These are phyloP conservation scores for Dasypus novemcinctus DNA, from an alignment of 2,113 vertebrate genomes.

Conservation along the genomic window DNA sequence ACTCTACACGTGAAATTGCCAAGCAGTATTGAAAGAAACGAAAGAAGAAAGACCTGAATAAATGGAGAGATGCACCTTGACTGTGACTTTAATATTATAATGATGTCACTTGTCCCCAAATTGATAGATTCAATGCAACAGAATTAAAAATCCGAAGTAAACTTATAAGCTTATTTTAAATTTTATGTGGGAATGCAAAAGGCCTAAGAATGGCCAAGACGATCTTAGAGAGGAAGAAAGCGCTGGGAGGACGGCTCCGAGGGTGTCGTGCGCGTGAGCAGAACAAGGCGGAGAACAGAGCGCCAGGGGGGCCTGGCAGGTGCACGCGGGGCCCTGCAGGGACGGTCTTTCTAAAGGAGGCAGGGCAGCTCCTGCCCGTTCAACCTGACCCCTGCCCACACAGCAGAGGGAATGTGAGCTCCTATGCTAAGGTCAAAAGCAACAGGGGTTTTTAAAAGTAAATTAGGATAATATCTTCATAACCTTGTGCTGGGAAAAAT, in stretches of 20 bases:
- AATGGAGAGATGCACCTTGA: neutral
- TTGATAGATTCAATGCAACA: neutral
- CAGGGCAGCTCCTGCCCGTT: neutral
- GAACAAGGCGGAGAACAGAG: too few relatives aligned
- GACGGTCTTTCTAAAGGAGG: neutral
- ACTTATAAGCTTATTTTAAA: neutral
- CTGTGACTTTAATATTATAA: neutral
- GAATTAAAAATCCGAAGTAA: neutral
- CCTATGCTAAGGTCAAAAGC: neutral
- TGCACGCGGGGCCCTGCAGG: neutral
- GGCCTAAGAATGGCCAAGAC: neutral
- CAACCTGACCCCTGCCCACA: neutral
- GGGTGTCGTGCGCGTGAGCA: too few relatives aligned
- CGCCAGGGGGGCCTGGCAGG: too few relatives aligned
- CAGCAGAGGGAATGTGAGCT: neutral
- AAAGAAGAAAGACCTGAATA: neutral
- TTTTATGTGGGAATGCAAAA: neutral
- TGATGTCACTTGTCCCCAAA: neutral
- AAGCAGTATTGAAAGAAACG: constrained; percentile 8
- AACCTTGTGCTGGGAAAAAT: neutral
- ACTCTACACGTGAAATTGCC: neutral
- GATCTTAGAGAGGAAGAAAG: neutral
- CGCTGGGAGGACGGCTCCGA: neutral
- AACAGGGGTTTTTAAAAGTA: neutral
- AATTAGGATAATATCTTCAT: neutral